Conservation (phyloP, 2,113 vertebrate species). For the Phalacrocorax pelagicus region DNA sequence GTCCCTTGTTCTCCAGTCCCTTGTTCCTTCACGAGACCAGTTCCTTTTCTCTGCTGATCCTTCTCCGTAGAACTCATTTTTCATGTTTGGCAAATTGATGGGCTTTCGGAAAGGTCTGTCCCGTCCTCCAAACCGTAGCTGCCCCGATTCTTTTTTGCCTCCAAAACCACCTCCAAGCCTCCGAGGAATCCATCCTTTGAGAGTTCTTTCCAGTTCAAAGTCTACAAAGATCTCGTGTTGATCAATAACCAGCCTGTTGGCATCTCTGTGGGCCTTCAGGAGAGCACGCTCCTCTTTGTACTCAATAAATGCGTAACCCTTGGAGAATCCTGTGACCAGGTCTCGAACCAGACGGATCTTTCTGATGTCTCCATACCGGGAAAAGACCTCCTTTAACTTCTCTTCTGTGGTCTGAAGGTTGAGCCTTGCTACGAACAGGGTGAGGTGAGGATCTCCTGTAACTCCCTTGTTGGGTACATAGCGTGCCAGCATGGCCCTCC, state of each 20-base stretch:
- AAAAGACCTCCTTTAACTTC: conserved; percentile 87
- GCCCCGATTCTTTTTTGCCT: conserved; percentile 95
- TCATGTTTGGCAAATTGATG: conserved; percentile 81
- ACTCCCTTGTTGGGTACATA: conserved; percentile 91
- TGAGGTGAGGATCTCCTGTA: conserved; percentile 88
- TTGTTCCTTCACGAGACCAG: conserved; percentile 73
- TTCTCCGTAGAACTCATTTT: conserved; percentile 65
- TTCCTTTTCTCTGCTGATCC: conserved; percentile 69
- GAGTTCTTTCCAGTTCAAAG: conserved; percentile 89
- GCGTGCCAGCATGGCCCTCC: conserved; percentile 89
- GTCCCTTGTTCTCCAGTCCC: conserved; percentile 73
- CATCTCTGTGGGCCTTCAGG: conserved; percentile 86
- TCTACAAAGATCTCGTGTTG: conserved; percentile 93
- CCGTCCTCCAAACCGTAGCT: conserved; percentile 92
- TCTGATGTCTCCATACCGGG: conserved; percentile 89
- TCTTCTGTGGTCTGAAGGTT: conserved; percentile 90
- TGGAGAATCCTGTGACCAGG: conserved; percentile 92
- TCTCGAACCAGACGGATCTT: conserved; percentile 89
- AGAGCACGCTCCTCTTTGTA: conserved; percentile 90
- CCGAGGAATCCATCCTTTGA: conserved; percentile 92
- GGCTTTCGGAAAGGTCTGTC: conserved; percentile 95
- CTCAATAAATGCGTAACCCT: conserved; percentile 91
- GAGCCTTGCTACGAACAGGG: conserved; percentile 89
- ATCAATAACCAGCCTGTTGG: conserved; percentile 90
- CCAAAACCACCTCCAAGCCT: conserved; percentile 92